Percentiles rank a stretch among this genome's conserved stretches.
Evolutionary conservation across 2,797 vertebrate genomes (phyloP).

Genomic region (Mus caroli): DNA sequence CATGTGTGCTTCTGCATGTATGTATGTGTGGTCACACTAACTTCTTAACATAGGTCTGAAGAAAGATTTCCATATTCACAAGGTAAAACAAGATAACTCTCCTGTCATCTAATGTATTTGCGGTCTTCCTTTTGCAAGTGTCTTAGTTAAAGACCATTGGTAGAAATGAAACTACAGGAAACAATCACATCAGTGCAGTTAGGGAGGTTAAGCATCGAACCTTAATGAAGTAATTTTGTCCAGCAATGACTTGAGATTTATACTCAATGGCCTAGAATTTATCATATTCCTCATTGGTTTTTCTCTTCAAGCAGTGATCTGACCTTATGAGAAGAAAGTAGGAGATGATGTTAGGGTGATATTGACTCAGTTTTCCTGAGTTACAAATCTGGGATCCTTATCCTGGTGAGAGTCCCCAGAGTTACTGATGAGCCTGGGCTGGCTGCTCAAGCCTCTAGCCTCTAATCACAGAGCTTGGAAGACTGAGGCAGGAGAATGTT

Average conservation of each 20-base stretch:
- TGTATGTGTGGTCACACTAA: no score
- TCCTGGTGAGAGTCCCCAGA: neutral
- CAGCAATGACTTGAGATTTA: conserved; percentile 88
- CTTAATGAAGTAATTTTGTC: conserved; percentile 88
- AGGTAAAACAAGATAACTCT: conserved; percentile 1
- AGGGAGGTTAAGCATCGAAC: conserved; percentile 78
- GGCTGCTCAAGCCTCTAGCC: no score
- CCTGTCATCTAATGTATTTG: neutral
- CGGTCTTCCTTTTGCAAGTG: neutral
- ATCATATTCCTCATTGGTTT: no score
- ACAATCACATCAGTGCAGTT: neutral
- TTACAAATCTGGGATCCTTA: conserved; percentile 1
- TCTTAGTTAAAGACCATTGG: neutral
- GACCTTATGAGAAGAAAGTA: conserved; percentile 86
- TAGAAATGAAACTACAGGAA: neutral
- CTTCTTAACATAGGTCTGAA: neutral
- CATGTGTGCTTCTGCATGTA: no score
- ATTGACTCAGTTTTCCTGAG: neutral
- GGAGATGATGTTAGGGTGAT: neutral
- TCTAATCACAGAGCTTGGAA: no score
- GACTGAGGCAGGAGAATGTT: no score
- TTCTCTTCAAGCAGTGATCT: conserved; percentile 79
- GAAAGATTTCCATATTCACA: conserved; percentile 52
- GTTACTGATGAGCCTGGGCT: neutral
- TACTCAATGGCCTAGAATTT: conserved; percentile 89